Percentiles rank a stretch among this genome's conserved stretches.
These are phyloP conservation scores for Aphidius ervi DNA, from an alignment of 1,140 invertebrate species.

Conservation along the genomic window DNA sequence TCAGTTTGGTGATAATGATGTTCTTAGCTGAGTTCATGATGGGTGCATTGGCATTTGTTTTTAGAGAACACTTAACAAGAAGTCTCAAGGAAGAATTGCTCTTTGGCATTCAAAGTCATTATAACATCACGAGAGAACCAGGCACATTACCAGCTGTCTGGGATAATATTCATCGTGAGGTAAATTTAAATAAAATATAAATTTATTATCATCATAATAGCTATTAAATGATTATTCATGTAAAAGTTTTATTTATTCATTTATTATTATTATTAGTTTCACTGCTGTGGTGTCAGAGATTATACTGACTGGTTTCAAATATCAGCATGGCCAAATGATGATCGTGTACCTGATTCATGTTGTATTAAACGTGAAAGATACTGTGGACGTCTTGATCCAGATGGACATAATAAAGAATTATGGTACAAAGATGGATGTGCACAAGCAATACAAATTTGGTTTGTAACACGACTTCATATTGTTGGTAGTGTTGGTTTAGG, in stretches of 20 bases:
- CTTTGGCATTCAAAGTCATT: conserved; percentile 66
- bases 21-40: conserved; percentile 75
- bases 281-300: conserved; percentile 80
- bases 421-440: conserved; percentile 69
- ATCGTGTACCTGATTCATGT: conserved; percentile 76
- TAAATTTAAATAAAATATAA: conserved; percentile 38
- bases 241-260: background rate
- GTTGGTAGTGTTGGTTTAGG: conserved; percentile 67
- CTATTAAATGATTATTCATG: too few species aligned
- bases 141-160: conserved; percentile 65
- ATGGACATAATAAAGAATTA: conserved; percentile 55
- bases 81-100: conserved; percentile 65
- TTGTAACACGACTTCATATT: conserved; percentile 65
- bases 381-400: conserved; percentile 42
- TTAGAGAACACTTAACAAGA: conserved; percentile 64
- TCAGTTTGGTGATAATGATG: conserved; percentile 74
- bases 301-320: conserved; percentile 82
- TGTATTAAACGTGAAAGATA: conserved; percentile 60
- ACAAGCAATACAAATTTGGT: conserved; percentile 64
- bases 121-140: conserved; percentile 60
- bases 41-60: conserved; percentile 73
- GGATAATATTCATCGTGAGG: conserved; percentile 70
- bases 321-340: conserved; percentile 69
- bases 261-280: conserved; percentile 56
- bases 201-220: background rate